These are phyloP conservation scores for Tinea semifulvella DNA, from an alignment of 2,888 invertebrate genomes.

Conservation along the genomic window DNA sequence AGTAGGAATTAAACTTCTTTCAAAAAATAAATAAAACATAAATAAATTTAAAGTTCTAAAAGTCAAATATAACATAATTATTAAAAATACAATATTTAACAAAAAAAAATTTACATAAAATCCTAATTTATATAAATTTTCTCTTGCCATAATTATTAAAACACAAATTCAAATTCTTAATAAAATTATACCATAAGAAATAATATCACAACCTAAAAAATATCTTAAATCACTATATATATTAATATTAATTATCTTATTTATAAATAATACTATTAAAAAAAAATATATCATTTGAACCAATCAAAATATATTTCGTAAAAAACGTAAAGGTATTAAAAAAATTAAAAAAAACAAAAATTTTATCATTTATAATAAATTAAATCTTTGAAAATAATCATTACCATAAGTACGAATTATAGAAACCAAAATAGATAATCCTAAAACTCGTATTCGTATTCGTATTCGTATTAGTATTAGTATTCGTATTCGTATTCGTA, in stretches of 20 bases:
- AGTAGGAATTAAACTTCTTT: slow-evolving; percentile 71
- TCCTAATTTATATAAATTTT: slow-evolving; percentile 45
- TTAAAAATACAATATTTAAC: slow-evolving; percentile 58
- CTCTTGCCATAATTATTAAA: slow-evolving; percentile 68
- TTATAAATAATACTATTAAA: slow-evolving; percentile 55
- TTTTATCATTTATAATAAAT: slow-evolving; percentile 67
- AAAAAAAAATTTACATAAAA: slow-evolving; percentile 61
- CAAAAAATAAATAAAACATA: slow-evolving; percentile 78
- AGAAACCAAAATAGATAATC: slow-evolving; percentile 68
- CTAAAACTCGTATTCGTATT: too few species aligned
- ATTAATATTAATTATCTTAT: slow-evolving; percentile 36
- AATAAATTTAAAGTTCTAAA: slow-evolving; percentile 69
- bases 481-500: too few species aligned
- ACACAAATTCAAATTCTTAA: slow-evolving; percentile 69
- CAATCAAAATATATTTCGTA: slow-evolving; percentile 59
- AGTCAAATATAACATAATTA: slow-evolving; percentile 63
- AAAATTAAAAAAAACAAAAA: slow-evolving; percentile 54
- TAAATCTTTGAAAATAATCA: slow-evolving; percentile 71
- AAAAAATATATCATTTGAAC: slow-evolving; percentile 60
- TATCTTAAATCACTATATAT: slow-evolving; percentile 46
- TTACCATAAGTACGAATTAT: slow-evolving; percentile 70
- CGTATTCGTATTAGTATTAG: too few species aligned
- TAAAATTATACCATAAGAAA: slow-evolving; percentile 64
- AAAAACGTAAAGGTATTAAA: slow-evolving; percentile 61
- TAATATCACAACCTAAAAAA: slow-evolving; percentile 55